Percentiles rank a stretch among this genome's conserved stretches.
Conservation (phyloP, 1,140 invertebrate genomes). For the Pygmarrhopalites habei region DNA sequence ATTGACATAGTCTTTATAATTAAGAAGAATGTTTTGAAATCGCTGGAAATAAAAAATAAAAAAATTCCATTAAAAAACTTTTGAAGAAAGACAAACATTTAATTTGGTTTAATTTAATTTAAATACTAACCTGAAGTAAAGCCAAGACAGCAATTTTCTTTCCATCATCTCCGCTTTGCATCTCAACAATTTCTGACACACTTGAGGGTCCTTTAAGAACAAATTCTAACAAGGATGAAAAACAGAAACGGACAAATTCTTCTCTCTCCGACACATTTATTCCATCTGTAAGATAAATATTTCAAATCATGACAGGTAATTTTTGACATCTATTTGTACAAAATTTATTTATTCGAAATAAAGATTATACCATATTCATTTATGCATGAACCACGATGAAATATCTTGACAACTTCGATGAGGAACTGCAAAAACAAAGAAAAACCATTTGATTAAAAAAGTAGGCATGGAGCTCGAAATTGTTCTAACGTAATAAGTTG, state of each 20-base stretch:
- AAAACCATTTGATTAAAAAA: too few relatives aligned
- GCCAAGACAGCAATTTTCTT: conserved; percentile 76
- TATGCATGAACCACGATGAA: conserved; percentile 37
- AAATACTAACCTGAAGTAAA: too few relatives aligned
- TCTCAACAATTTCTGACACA: conserved; percentile 57
- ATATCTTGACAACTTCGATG: conserved; percentile 37
- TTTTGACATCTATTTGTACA: not conserved
- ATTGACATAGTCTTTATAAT: conserved; percentile 64
- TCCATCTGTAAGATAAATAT: conserved; percentile 53
- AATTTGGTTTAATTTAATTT: too few relatives aligned
- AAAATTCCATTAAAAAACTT: too few relatives aligned
- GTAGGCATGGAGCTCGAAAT: too few relatives aligned
- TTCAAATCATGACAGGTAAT: not conserved
- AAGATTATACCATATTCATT: conserved; percentile 35
- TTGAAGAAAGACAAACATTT: too few relatives aligned
- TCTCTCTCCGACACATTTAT: conserved; percentile 76
- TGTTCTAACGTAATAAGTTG: too few relatives aligned
- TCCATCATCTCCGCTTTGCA: conserved; percentile 43
- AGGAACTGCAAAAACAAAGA: too few relatives aligned
- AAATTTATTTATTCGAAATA: too few relatives aligned
- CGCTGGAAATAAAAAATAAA: too few relatives aligned
- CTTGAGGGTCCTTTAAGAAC: conserved; percentile 51
- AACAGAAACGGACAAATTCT: conserved; percentile 92
- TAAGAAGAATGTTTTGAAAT: conserved; percentile 80
- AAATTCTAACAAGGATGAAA: conserved; percentile 91